Evolutionary conservation across 2,113 vertebrate species (phyloP).

Genomic region (Pimephales promelas): DNA sequence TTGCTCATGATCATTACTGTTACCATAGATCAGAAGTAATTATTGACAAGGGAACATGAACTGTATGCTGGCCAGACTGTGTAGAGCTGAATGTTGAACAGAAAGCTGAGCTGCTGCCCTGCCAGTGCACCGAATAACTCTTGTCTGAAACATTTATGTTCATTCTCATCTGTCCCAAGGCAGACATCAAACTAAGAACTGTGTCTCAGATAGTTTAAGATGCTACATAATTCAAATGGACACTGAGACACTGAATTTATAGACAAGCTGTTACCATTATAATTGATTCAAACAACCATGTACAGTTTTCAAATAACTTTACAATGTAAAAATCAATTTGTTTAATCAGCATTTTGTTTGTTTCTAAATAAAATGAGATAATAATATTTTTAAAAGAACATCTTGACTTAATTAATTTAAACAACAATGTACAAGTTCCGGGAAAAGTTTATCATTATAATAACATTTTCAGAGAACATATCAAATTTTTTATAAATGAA

Average conservation of each 20-base stretch:
- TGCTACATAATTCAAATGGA: conserved; percentile 17
- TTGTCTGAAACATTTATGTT: conserved; percentile 40
- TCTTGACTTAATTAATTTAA: not conserved
- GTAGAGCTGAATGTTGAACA: not conserved
- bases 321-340: not conserved
- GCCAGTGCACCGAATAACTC: conserved; percentile 12
- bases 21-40: conserved; percentile 11
- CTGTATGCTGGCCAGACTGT: conserved; percentile 20
- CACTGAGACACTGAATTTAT: not conserved
- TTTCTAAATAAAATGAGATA: not conserved
- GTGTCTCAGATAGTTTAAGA: not conserved
- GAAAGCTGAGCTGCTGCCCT: conserved; percentile 11
- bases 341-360: not conserved
- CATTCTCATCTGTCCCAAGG: conserved; percentile 1
- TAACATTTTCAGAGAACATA: too few species aligned
- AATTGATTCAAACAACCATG: not conserved
- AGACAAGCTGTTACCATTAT: not conserved
- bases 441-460: too few species aligned
- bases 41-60: conserved; percentile 41
- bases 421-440: not conserved
- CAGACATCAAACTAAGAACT: not conserved
- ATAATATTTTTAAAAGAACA: not conserved
- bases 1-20: not conserved
- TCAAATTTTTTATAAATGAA: not conserved
- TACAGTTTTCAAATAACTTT: not conserved